These are phyloP conservation scores for Typhlichthys eigenmanni DNA, from an alignment of 2,797 vertebrate genomes.

Conservation along the genomic window DNA sequence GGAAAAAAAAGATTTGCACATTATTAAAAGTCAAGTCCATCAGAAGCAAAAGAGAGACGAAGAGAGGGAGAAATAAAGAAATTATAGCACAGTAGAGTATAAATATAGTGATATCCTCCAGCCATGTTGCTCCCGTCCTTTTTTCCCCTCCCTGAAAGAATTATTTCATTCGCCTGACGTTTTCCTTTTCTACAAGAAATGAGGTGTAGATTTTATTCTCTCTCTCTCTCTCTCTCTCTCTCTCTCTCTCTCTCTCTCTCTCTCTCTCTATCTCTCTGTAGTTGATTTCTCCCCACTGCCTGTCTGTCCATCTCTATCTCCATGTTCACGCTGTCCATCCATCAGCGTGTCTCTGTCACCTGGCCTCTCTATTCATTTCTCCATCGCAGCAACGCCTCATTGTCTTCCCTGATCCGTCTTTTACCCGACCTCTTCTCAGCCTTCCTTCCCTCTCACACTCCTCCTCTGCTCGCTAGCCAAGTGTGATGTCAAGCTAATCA, in stretches of 20 bases:
- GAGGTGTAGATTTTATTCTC: no score
- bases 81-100: no score
- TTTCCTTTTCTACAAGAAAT: no score
- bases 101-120: no score
- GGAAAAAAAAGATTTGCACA: constrained; percentile 61
- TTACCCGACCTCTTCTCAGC: constrained; percentile 9
- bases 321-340: neutral
- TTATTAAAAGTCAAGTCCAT: constrained; percentile 64
- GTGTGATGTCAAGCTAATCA: constrained; percentile 40
- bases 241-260: neutral
- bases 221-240: neutral
- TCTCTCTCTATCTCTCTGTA: neutral
- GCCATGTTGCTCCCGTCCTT: no score
- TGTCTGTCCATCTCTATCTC: neutral
- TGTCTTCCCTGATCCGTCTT: neutral
- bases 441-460: constrained; percentile 28
- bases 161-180: no score
- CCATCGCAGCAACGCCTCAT: neutral
- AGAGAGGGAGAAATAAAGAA: constrained; percentile 1
- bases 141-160: no score
- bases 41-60: constrained; percentile 35
- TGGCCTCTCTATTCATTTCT: neutral
- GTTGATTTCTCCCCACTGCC: neutral
- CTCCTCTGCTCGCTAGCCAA: constrained; percentile 13
- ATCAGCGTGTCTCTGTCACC: neutral